Percentiles rank a stretch among this genome's conserved stretches.
Evolutionary conservation across 1,140 invertebrate species (phyloP).

Genomic region (Maconellicoccus hirsutus): DNA sequence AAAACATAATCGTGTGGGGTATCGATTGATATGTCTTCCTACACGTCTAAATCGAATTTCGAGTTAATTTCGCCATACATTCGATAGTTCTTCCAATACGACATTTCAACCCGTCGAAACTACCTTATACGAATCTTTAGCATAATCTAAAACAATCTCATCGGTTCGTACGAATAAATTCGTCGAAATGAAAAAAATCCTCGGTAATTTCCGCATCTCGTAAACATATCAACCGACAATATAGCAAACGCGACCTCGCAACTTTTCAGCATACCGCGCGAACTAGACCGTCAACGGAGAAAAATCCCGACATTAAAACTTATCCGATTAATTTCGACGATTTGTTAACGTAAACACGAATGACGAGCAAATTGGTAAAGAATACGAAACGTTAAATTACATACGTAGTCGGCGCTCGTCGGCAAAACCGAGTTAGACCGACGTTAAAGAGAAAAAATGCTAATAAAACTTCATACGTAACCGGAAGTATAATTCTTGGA

Average conservation of each 20-base stretch:
- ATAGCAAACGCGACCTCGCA: not conserved
- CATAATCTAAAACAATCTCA: not conserved
- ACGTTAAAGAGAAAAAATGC: not conserved
- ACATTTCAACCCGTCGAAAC: too few species aligned
- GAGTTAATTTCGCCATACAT: too few species aligned
- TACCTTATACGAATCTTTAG: too few species aligned
- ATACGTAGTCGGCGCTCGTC: not conserved
- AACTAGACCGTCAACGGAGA: not conserved
- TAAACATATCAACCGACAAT: not conserved
- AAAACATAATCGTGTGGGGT: too few species aligned
- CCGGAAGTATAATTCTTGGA: not conserved
- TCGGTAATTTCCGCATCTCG: not conserved
- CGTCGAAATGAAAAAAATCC: not conserved
- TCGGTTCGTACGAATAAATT: too few species aligned
- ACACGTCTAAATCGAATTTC: too few species aligned
- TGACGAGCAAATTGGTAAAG: not conserved
- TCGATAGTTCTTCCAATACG: too few species aligned
- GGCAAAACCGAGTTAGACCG: not conserved
- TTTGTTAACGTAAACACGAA: constrained; percentile 4
- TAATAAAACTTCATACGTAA: not conserved
- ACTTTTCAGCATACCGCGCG: not conserved
- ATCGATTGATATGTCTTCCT: too few species aligned
- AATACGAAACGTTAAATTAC: not conserved
- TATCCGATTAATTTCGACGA: constrained; percentile 8
- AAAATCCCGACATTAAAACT: not conserved